Percentiles rank a stretch among this genome's conserved stretches.
Conservation (phyloP, 1,140 invertebrate genomes). For the Glomeris maerens region DNA sequence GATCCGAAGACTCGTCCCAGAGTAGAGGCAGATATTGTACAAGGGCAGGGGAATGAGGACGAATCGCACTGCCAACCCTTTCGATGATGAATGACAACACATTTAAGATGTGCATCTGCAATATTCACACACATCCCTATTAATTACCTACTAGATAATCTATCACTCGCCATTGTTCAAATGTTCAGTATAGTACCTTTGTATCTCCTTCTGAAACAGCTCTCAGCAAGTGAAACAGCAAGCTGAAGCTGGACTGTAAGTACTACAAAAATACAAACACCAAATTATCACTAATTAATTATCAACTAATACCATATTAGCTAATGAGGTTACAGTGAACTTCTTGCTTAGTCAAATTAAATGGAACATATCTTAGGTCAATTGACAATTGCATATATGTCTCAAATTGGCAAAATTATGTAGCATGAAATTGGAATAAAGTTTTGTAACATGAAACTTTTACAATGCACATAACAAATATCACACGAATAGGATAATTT, state of each 20-base stretch:
- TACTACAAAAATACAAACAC: constrained; percentile 46
- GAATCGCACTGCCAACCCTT: constrained; percentile 58
- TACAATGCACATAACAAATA: neutral
- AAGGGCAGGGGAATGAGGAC: constrained; percentile 49
- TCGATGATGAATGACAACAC: constrained; percentile 82
- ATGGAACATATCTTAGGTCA: too few species aligned
- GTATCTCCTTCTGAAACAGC: constrained; percentile 83
- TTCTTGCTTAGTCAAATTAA: too few species aligned
- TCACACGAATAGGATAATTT: constrained; percentile 16
- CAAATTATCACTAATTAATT: too few species aligned
- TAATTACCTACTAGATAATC: neutral
- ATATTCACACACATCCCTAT: constrained; percentile 18
- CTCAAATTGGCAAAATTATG: too few species aligned
- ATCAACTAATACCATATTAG: too few species aligned
- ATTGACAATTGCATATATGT: too few species aligned
- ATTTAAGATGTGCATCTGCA: constrained; percentile 70
- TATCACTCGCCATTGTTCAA: neutral
- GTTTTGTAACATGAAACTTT: neutral
- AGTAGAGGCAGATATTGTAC: constrained; percentile 67
- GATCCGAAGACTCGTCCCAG: constrained; percentile 72
- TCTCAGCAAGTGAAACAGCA: constrained; percentile 68
- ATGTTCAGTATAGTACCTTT: constrained; percentile 43
- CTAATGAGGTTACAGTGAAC: too few species aligned
- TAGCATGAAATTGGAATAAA: too few species aligned
- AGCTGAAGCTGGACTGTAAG: constrained; percentile 55